phyloP scores from a whole-genome alignment of 1,140 invertebrate genomes.

The Branchinecta lynchi region DNA sequence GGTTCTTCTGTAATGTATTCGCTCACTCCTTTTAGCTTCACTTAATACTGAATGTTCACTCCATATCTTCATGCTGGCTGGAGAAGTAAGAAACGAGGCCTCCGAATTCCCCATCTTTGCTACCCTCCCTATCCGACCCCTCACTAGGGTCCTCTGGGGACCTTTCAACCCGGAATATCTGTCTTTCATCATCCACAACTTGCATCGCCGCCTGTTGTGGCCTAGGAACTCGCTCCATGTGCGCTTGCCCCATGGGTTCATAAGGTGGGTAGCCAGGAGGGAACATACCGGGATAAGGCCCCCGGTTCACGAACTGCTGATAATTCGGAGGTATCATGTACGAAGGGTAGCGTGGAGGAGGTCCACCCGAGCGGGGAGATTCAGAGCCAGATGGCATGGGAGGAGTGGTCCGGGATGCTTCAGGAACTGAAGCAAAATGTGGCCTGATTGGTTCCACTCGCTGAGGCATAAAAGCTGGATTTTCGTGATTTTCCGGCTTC shows the following conservation, averaged over 20 bases:
- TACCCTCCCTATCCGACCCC: background rate
- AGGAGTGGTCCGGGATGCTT: too few relatives aligned
- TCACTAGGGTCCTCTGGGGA: background rate
- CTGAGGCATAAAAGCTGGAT: too few relatives aligned
- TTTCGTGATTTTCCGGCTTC: too few relatives aligned
- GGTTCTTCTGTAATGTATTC: too few relatives aligned
- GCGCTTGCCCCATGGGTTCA: background rate
- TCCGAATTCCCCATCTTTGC: constrained; percentile 52
- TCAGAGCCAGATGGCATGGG: too few relatives aligned
- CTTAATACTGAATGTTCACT: constrained; percentile 30
- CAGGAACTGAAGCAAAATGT: too few relatives aligned
- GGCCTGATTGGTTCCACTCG: too few relatives aligned
- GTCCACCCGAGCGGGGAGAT: too few relatives aligned
- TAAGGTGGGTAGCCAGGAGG: background rate
- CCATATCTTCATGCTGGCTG: constrained; percentile 59
- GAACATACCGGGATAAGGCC: background rate
- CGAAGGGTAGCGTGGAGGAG: too few relatives aligned
- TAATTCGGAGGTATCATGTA: too few relatives aligned
- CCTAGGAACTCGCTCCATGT: background rate
- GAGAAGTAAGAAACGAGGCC: constrained; percentile 73
- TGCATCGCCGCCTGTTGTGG: background rate
- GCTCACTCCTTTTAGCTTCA: background rate
- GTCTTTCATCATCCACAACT: constrained; percentile 11
- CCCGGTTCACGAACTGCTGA: too few relatives aligned
- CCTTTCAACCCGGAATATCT: constrained; percentile 15